Evolutionary conservation across 2,888 invertebrate species (phyloP).

Genomic region (Leptopilina syphax): DNA sequence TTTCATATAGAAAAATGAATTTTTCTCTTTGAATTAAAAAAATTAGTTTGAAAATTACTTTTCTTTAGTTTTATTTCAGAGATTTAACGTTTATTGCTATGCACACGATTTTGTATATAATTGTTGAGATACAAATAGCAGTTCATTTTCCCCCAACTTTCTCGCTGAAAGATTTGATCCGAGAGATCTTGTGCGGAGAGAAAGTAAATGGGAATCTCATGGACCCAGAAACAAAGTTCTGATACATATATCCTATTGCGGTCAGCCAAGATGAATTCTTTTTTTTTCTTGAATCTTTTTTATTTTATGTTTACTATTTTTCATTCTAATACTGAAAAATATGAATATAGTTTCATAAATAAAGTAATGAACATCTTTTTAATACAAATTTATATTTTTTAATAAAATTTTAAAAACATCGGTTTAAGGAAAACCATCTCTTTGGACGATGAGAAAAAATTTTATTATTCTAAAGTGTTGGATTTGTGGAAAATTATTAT

Average conservation of each 20-base stretch:
- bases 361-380: too few species aligned
- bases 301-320: not conserved
- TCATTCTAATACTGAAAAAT: not conserved
- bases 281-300: not conserved
- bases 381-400: not conserved
- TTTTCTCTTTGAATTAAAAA: not conserved
- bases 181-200: conserved; percentile 63
- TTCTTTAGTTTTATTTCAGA: not conserved
- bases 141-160: conserved; percentile 66
- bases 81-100: not conserved
- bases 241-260: conserved; percentile 34
- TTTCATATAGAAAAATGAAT: not conserved
- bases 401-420: not conserved
- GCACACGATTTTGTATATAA: not conserved
- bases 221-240: conserved; percentile 34
- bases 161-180: conserved; percentile 65
- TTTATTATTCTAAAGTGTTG: too few species aligned
- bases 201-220: conserved; percentile 63
- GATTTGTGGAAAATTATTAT: too few species aligned
- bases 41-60: not conserved
- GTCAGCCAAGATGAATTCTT: conserved; percentile 11
- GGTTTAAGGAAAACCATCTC: too few species aligned
- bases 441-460: too few species aligned
- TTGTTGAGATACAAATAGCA: conserved; percentile 16
- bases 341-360: not conserved